phyloP scores from a whole-genome alignment of 2,113 vertebrate species.

The Cephalophus harveyi region DNA sequence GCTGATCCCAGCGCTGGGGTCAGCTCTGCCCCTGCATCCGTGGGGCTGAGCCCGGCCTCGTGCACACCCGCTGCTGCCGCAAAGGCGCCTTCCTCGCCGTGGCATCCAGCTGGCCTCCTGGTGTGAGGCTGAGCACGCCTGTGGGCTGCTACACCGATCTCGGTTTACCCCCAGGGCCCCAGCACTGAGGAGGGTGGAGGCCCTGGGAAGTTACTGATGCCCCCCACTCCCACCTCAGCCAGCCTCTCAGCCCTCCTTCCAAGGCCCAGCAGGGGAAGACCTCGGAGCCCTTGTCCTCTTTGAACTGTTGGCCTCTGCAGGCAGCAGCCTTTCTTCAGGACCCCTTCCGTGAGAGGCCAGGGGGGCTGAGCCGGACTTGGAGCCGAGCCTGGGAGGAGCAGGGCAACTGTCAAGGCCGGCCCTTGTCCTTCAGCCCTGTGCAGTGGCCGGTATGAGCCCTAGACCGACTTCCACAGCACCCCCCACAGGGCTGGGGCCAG shows the following conservation, averaged over 20 bases:
- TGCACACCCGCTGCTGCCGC: neutral
- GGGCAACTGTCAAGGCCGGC: neutral
- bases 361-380: neutral
- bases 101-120: neutral
- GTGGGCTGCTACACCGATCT: neutral
- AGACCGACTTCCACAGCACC: neutral
- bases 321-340: constrained; percentile 9
- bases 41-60: neutral
- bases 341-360: neutral
- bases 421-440: neutral
- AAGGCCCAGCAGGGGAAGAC: neutral
- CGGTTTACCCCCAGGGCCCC: neutral
- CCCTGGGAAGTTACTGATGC: neutral
- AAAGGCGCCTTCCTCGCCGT: neutral
- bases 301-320: neutral
- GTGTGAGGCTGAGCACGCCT: neutral
- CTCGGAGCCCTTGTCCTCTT: neutral
- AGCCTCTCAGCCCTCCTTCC: neutral
- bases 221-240: neutral
- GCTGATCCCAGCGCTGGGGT: neutral
- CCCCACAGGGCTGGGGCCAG: neutral
- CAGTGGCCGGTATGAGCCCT: neutral
- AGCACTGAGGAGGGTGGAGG: neutral
- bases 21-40: neutral
- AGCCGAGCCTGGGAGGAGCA: neutral